Base-by-base conservation (phyloP, 2,113 vertebrate genomes). In the Petrocephalus zakoni region DNA sequence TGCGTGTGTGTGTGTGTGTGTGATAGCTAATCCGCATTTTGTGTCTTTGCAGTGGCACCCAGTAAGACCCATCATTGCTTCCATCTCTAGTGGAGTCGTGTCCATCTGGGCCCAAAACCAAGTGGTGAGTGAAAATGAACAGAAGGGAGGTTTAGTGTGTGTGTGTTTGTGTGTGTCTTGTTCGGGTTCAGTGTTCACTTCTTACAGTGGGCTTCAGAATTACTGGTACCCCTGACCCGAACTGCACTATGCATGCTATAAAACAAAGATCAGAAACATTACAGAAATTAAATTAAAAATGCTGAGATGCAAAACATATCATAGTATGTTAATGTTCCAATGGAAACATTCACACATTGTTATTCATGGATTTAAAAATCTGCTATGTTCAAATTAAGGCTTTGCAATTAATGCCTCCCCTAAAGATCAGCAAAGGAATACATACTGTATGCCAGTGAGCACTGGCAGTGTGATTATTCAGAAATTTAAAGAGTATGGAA, bases 71-170 rank as follows among this genome's bases (percentile, higher is more conserved):
- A 99, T 99, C 92, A 99, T 99, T 22, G 98, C 98, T 72, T 99
- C 98, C 53, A 99, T 99, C 91, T 99, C 98, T 86, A 99, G 98
- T 87, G 98, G 98, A 1, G 98, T 99, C 0, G 98, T 99, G 4
- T 99, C 98, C 85, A 99, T 99, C 58, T 99, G 98, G 98, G 98
- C 98, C 87, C 98, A 99, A 93, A 99, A 99, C 94, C 98, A 99
- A 97, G 98, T 99, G 95, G 98, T 99, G 92, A 93, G 98, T 91
- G n/a, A 21, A 25, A 42, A 5, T 25, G 13, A 86, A 19, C n/a
- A 4, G 22, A 85, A 34, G 1, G n/a, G n/a, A 34, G 15, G 52
- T 86, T 34, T 21, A 55, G 34, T 13, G 17, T 21, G 10, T 21
- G 37, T 49, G 10, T n/a, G 21, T 47, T 4, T 83, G 21, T 19